Evolutionary conservation across 2,113 vertebrate species (phyloP).

Genomic region (Mixornis gularis): DNA sequence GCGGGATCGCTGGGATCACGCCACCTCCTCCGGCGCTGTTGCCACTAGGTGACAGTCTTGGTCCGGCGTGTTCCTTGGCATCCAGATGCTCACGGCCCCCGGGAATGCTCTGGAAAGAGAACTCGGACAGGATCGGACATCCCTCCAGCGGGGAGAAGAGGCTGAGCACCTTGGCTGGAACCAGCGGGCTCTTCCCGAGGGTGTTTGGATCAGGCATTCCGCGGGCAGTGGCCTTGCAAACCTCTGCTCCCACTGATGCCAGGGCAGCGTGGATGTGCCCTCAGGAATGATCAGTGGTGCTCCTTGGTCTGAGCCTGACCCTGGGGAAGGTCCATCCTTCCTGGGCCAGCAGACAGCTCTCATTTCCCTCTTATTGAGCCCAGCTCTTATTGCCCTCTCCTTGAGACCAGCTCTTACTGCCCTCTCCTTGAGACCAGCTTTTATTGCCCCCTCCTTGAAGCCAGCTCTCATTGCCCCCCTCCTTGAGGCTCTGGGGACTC

Average conservation of each 20-base stretch:
- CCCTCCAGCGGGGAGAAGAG: background rate
- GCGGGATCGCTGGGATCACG: fast-evolving
- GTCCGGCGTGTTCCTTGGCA: background rate
- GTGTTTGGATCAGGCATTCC: background rate
- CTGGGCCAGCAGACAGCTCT: background rate
- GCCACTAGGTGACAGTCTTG: conserved; percentile 32
- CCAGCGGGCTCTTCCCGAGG: background rate
- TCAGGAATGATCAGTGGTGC: background rate
- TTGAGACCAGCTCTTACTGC: background rate
- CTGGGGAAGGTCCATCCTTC: background rate
- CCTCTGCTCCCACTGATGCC: fast-evolving
- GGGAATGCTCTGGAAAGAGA: background rate
- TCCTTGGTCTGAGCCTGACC: background rate
- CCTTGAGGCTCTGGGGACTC: background rate
- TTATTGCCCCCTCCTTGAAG: background rate
- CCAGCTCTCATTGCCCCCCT: background rate
- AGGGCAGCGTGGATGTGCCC: background rate
- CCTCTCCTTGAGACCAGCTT: background rate
- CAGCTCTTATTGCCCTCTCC: background rate
- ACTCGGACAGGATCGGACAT: background rate
- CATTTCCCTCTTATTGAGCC: background rate
- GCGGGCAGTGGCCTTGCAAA: background rate
- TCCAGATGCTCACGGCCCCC: background rate
- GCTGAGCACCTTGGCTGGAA: background rate
- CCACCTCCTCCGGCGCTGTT: background rate